phyloP scores from a whole-genome alignment of 2,888 invertebrate genomes.

The Conistra vaccinii region DNA sequence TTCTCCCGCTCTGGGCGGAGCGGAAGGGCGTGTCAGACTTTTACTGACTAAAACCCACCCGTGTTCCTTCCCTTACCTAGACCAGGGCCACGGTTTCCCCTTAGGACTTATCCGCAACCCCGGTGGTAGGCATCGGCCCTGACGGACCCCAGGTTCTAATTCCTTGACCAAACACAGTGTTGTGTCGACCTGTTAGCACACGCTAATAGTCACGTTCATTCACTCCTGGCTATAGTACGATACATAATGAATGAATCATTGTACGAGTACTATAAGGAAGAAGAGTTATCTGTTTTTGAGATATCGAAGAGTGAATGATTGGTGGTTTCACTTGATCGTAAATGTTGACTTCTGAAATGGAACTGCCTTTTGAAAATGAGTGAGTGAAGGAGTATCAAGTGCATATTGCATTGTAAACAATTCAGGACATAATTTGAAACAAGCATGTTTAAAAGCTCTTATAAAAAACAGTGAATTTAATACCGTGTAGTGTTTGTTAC shows the following conservation, averaged over 20 bases:
- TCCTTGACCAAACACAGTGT: conserved; percentile 50
- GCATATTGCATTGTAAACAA: not conserved
- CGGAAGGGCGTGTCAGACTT: too few species aligned
- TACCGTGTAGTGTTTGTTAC: not conserved
- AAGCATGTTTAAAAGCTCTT: not conserved
- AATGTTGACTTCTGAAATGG: not conserved
- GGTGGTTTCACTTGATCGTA: not conserved
- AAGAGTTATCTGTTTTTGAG: conserved; percentile 16
- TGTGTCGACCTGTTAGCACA: conserved; percentile 56
- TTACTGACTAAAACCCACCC: too few species aligned
- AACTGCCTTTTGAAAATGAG: not conserved
- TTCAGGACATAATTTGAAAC: not conserved
- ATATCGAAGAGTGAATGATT: conserved; percentile 14
- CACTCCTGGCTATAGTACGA: conserved; percentile 42
- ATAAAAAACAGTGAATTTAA: not conserved
- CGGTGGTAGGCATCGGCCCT: too few species aligned
- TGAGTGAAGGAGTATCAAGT: not conserved
- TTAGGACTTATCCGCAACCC: too few species aligned
- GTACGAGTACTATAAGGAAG: conserved; percentile 9
- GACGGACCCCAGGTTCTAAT: too few species aligned
- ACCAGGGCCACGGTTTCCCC: too few species aligned
- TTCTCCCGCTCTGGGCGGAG: too few species aligned
- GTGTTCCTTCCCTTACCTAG: too few species aligned
- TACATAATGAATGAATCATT: conserved; percentile 61
- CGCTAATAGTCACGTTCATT: conserved; percentile 65